phyloP scores from a whole-genome alignment of 2,888 invertebrate species.

The Andricus curvator region DNA sequence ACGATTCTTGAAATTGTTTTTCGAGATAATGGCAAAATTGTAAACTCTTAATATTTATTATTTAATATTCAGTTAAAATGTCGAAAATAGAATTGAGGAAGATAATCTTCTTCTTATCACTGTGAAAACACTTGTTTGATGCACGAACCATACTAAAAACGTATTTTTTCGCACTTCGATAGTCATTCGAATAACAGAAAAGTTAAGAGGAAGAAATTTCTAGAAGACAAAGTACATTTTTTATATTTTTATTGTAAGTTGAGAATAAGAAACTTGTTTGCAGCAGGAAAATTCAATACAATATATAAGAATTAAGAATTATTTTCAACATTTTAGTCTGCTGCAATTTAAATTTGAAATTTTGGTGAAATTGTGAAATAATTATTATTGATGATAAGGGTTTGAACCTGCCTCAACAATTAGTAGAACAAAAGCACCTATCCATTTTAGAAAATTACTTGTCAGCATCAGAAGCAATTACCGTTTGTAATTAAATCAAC shows the following conservation, averaged over 20 bases:
- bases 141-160: not conserved
- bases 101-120: conserved; percentile 29
- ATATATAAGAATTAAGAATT: too few relatives aligned
- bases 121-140: conserved; percentile 27
- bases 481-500: not conserved
- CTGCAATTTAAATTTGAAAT: not conserved
- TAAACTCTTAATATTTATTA: not conserved
- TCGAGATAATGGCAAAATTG: not conserved
- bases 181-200: not conserved
- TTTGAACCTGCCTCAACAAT: not conserved
- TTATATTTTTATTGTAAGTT: not conserved
- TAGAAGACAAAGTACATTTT: not conserved
- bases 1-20: not conserved
- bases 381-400: not conserved
- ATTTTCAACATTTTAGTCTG: not conserved
- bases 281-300: too few relatives aligned
- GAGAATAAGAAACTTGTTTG: too few relatives aligned
- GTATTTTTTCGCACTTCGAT: not conserved
- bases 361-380: not conserved
- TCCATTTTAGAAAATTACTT: not conserved
- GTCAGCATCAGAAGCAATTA: not conserved
- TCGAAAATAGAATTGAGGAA: conserved; percentile 10
- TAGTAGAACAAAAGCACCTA: not conserved
- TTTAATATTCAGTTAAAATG: conserved; percentile 3
- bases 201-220: not conserved